These are phyloP conservation scores for Blomia tropicalis DNA, from an alignment of 2,888 invertebrate genomes.

Conservation along the genomic window DNA sequence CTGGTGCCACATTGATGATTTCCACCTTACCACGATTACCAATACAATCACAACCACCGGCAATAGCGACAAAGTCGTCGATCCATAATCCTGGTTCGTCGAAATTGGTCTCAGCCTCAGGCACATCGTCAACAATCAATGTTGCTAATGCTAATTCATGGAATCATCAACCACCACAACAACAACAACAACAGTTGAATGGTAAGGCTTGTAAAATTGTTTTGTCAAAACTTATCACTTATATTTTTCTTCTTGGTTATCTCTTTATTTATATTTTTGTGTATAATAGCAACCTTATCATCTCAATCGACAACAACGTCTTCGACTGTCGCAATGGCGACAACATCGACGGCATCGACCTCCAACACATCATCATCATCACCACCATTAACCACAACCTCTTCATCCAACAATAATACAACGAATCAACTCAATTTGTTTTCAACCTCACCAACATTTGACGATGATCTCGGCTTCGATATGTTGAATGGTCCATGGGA, in stretches of 20 bases:
- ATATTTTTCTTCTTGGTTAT: not conserved
- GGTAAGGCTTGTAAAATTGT: not conserved
- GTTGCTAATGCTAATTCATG: not conserved
- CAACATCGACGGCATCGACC: not conserved
- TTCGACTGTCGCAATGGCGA: not conserved
- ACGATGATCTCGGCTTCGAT: not conserved
- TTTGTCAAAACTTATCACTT: not conserved
- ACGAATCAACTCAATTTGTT: not conserved
- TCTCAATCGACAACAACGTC: not conserved
- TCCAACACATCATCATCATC: too few species aligned
- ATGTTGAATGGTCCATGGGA: not conserved
- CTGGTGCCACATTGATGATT: not conserved
- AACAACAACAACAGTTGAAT: slow-evolving; percentile 9
- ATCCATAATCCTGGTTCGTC: not conserved
- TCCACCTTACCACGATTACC: not conserved
- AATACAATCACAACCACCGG: not conserved
- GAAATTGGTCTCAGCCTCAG: not conserved
- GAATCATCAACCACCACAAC: not conserved
- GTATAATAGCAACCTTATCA: not conserved
- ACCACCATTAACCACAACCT: not conserved
- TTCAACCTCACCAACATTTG: slow-evolving; percentile 1
- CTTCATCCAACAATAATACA: not conserved
- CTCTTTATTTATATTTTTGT: not conserved
- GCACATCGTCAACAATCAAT: not conserved
- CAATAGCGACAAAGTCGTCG: not conserved